These are phyloP conservation scores for Coregonus sp. DNA, from an alignment of 2,797 vertebrate species.

Conservation along the genomic window DNA sequence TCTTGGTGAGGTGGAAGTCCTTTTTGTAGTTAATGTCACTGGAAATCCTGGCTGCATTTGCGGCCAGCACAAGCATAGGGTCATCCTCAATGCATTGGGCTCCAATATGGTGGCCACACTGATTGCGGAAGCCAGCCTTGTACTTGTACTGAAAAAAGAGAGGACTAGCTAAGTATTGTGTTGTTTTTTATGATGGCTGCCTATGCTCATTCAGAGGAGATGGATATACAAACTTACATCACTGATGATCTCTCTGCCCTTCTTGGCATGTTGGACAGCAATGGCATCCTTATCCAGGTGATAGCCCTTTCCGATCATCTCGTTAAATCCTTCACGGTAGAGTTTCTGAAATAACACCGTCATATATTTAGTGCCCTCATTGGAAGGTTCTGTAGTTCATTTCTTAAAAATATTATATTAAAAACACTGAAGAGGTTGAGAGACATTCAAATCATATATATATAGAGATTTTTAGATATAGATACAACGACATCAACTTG, in stretches of 20 bases:
- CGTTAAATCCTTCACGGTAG: slow-evolving; percentile 78
- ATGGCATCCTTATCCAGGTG: slow-evolving; percentile 78
- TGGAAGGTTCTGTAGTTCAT: neutral
- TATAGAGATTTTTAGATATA: neutral
- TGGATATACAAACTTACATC: slow-evolving; percentile 64
- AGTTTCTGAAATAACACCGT: slow-evolving; percentile 66
- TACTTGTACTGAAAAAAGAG: slow-evolving; percentile 73
- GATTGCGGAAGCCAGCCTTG: slow-evolving; percentile 81
- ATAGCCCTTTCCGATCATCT: slow-evolving; percentile 75
- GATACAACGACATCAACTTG: neutral
- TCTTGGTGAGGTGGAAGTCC: slow-evolving; percentile 87
- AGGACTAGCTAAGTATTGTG: slow-evolving; percentile 1
- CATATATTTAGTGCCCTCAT: neutral
- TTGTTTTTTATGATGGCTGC: neutral
- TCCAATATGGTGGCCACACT: slow-evolving; percentile 80
- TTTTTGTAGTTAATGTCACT: slow-evolving; percentile 89
- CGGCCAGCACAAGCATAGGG: slow-evolving; percentile 77
- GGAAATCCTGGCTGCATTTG: slow-evolving; percentile 84
- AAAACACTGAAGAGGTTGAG: neutral
- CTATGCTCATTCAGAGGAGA: slow-evolving; percentile 7
- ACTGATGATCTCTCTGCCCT: slow-evolving; percentile 78
- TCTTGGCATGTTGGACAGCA: slow-evolving; percentile 76
- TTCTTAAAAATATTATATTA: neutral
- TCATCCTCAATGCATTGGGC: slow-evolving; percentile 74
- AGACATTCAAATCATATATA: neutral